Evolutionary conservation across 2,888 invertebrate genomes (phyloP).

Genomic region (Exephanes ischioxanthus): DNA sequence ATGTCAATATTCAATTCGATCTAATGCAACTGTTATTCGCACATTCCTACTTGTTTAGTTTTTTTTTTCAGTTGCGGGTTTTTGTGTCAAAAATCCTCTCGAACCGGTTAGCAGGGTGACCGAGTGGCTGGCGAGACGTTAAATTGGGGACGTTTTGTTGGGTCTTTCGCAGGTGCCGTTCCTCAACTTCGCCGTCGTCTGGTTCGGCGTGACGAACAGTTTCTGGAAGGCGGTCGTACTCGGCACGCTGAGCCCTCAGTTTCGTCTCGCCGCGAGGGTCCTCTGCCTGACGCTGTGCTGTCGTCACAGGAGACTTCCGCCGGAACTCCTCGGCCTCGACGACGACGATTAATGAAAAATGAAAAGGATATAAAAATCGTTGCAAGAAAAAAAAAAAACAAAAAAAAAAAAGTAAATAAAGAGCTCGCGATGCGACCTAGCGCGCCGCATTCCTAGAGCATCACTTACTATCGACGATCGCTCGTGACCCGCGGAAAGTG

Average conservation of each 20-base stretch:
- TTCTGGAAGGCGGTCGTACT: conserved; percentile 98
- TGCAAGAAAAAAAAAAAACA: conserved; percentile 53
- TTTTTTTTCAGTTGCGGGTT: too few relatives aligned
- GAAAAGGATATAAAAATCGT: conserved; percentile 40
- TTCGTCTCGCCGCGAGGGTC: conserved; percentile 94
- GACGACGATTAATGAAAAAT: conserved; percentile 89
- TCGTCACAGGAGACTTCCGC: conserved; percentile 93
- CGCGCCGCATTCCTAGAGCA: conserved; percentile 79
- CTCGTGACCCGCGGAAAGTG: conserved; percentile 21
- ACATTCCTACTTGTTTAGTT: too few relatives aligned
- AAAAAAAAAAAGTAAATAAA: conserved; percentile 39
- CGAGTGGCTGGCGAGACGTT: too few relatives aligned
- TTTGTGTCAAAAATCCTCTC: too few relatives aligned
- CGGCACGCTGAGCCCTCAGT: conserved; percentile 95
- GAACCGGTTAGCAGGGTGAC: too few relatives aligned
- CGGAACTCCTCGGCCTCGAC: conserved; percentile 94
- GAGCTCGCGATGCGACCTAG: conserved; percentile 50
- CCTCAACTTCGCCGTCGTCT: conserved; percentile 96
- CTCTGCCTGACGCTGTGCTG: conserved; percentile 96
- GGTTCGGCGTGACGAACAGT: conserved; percentile 97
- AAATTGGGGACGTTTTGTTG: background rate
- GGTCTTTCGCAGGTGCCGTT: conserved; percentile 89
- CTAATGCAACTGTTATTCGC: too few relatives aligned
- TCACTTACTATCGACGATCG: conserved; percentile 69
- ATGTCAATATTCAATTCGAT: too few relatives aligned